Base-by-base conservation (phyloP, 2,797 vertebrate genomes). In the Thunnus albacares region DNA sequence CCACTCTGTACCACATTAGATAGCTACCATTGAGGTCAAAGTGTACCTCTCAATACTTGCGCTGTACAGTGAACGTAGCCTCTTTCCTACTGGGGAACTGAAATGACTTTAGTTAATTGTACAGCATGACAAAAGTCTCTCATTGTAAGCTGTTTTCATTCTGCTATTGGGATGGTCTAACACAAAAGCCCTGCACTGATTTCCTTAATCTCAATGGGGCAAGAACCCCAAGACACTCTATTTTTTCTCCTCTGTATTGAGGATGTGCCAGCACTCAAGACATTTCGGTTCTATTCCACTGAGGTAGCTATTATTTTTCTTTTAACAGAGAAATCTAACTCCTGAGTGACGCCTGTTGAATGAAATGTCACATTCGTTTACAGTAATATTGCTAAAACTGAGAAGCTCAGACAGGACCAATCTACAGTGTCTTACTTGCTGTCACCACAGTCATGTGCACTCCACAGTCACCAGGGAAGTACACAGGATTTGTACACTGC, bases 101-200 rank as follows among this genome's bases (percentile, higher is more conserved):
- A 79, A 81, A 87, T 83, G 26, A 86, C 73, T 89, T 74, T 41
- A 78, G 77, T 52, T 86, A 87, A 92, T 89, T 85, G 83, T 74
- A 60, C 82, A 72, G 51, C 18, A 20, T 65, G 75, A 80, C 64
- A 85, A 84, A 87, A 65, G 70, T 72, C 57, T 79, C 72, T 69
- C 35, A 58, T 70, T 75, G 61, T 43, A 70, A 75, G 56, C 35
- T 22, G 18, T 56, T 81, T 82, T 83, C 58, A 70, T 77, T 84
- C 70, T 75, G 33, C 22, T 80, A 65, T 63, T 80, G 64, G n/a
- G 79, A 69, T 41, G 20, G 15, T 78, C 43, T 49, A 12, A 63
- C 63, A 88, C 70, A 84, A 89, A 87, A 63, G 65, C 43, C 35
- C 30, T 13, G 57, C 59, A 78, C 45, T 30, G 35, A 86, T 71